Evolutionary conservation across 2,113 vertebrate genomes (phyloP), one percentile per base, ranked within the genome.

Genomic region (Anoura caudifer): DNA sequence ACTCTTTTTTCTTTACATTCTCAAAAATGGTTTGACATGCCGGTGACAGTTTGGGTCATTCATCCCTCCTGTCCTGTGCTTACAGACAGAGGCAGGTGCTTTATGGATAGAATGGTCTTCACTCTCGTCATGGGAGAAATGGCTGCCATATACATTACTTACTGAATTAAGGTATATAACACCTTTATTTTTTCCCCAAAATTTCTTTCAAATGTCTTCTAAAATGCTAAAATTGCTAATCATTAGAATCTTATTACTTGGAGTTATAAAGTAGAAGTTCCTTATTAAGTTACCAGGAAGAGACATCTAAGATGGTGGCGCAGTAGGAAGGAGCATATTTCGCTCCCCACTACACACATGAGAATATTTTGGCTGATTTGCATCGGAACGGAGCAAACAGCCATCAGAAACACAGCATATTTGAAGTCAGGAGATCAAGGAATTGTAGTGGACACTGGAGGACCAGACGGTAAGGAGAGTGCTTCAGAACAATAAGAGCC

Each of bases 1-100:
- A 38, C 22, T 76, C 43, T 91, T 96, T 65, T 52, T 47, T 92
- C 12, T 95, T 63, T 93, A 79, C 65, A 82, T 36, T 94, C 75
- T 95, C 12, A 80, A 94, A 95, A 81, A 79, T 41, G 47, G 41
- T 87, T 92, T 65, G 45, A 87, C 13, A 15, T 77, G 2, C 33
- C 69, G 61, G 12, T 54, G 67, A 75, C 11, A 94, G 61, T 92
- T 87, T 86, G 38, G 31, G 36, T 93, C 50, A 82, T 90, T 70
- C 63, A 86, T 82, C 22, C 9, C 28, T 12, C 4, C 7, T 86
- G 24, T 70, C 15, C 20, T 92, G 59, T 96, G 24, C 16, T 26
- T 65, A 36, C 10, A 63, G 16, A 59, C 10, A 84, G 52, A 91
- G n/a, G 4, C 41, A 79, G 28, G 36, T 56, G 4, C 4, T 81